These are phyloP conservation scores for Neoascia interrupta DNA, from an alignment of 2,888 invertebrate species.

Conservation along the genomic window DNA sequence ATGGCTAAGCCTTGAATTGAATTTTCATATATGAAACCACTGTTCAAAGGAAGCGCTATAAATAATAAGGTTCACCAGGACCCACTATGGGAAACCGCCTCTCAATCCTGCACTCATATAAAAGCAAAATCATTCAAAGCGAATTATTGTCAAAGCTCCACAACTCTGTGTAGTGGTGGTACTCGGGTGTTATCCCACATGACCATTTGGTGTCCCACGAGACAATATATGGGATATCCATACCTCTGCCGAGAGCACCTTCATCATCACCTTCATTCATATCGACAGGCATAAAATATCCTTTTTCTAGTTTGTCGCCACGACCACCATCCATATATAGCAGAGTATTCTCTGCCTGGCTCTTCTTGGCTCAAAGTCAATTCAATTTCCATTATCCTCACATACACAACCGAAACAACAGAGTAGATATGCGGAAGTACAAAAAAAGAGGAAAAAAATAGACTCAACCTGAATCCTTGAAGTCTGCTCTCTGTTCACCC, in stretches of 20 bases:
- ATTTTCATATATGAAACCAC: slow-evolving; percentile 21
- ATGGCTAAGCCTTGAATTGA: slow-evolving; percentile 38
- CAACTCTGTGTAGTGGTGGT: no score
- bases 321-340: neutral
- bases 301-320: slow-evolving; percentile 38
- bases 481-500: neutral
- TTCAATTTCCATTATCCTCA: slow-evolving; percentile 61
- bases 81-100: no score
- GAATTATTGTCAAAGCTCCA: slow-evolving; percentile 54
- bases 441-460: neutral
- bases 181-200: slow-evolving; percentile 25
- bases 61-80: slow-evolving; percentile 53
- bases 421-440: neutral
- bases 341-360: neutral
- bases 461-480: slow-evolving; percentile 24
- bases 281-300: slow-evolving; percentile 22
- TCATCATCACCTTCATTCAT: slow-evolving; percentile 1
- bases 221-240: no score
- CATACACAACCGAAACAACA: slow-evolving; percentile 26
- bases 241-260: no score
- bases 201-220: slow-evolving; percentile 26
- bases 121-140: slow-evolving; percentile 47
- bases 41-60: slow-evolving; percentile 38
- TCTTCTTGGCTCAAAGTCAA: slow-evolving; percentile 41
- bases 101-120: no score